Percentiles rank a stretch among this genome's conserved stretches.
phyloP scores from a whole-genome alignment of 2,888 invertebrate species.

The Steinernema hermaphroditum region DNA sequence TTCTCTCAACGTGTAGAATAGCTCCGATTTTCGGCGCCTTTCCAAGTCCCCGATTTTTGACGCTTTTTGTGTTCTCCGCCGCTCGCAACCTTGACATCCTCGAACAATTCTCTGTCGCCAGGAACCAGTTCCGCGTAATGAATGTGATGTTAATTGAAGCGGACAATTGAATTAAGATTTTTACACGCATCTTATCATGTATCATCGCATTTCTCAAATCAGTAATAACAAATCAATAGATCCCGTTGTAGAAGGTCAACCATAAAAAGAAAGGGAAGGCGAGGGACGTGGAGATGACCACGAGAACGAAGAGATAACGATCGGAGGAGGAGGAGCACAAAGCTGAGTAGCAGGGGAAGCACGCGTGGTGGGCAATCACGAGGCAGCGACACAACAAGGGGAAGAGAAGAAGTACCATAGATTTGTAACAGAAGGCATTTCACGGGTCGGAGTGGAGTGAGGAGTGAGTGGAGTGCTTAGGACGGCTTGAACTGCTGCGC shows the following conservation, averaged over 20 bases:
- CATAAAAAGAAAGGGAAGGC: slow-evolving; percentile 4
- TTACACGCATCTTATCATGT: slow-evolving; percentile 30
- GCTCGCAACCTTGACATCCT: slow-evolving; percentile 18
- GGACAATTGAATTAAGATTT: slow-evolving; percentile 3
- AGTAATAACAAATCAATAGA: slow-evolving; percentile 29
- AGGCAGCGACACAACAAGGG: slow-evolving; percentile 24
- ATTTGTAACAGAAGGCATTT: slow-evolving; percentile 10
- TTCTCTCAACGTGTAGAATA: too few species aligned
- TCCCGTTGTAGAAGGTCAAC: slow-evolving; percentile 30
- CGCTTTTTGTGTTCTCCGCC: neutral
- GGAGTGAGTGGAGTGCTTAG: slow-evolving; percentile 6
- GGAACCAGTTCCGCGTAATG: neutral
- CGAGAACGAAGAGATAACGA: too few species aligned
- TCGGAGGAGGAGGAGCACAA: neutral
- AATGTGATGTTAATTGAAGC: neutral
- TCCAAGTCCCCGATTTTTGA: neutral
- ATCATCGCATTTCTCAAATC: slow-evolving; percentile 4
- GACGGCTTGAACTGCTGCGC: slow-evolving; percentile 21
- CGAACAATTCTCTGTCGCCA: neutral
- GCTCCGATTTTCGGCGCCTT: too few species aligned
- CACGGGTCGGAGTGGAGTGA: slow-evolving; percentile 16
- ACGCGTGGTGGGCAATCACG: slow-evolving; percentile 24
- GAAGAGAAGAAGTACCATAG: neutral
- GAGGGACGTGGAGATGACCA: neutral
- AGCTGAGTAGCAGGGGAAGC: neutral